Conservation (phyloP, 2,113 vertebrate species). For the Morone saxatilis region DNA sequence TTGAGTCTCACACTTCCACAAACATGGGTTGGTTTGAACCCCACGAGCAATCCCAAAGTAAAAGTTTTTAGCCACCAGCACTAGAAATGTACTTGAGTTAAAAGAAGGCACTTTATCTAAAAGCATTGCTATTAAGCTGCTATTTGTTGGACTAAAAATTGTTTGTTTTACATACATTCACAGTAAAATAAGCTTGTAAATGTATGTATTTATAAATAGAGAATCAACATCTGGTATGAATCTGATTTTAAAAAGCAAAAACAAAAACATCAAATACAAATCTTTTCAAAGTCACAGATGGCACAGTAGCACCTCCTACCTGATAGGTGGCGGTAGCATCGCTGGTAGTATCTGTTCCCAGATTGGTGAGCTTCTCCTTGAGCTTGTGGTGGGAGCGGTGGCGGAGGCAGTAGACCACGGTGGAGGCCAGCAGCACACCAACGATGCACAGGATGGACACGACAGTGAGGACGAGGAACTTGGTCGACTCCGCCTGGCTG, state of each 20-base stretch:
- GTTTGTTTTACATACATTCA: neutral
- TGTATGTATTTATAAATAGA: too few species aligned
- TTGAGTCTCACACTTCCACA: neutral
- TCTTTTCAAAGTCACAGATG: neutral
- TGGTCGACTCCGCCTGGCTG: slow-evolving; percentile 90
- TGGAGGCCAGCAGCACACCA: slow-evolving; percentile 91
- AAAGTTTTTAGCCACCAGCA: neutral
- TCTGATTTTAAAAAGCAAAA: neutral
- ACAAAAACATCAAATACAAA: neutral
- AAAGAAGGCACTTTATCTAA: too few species aligned
- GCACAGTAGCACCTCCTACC: slow-evolving; percentile 81
- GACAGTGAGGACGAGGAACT: slow-evolving; percentile 93
- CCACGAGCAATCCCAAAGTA: neutral
- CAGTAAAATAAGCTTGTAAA: neutral
- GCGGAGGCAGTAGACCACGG: slow-evolving; percentile 90
- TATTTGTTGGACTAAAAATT: too few species aligned
- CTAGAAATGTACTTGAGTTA: too few species aligned
- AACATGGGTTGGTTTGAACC: neutral
- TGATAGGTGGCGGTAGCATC: slow-evolving; percentile 93
- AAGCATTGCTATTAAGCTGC: neutral
- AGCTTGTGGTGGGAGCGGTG: slow-evolving; percentile 91
- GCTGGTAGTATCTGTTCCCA: slow-evolving; percentile 82
- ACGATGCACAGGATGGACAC: slow-evolving; percentile 91
- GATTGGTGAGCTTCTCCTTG: slow-evolving; percentile 91
- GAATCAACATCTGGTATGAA: too few species aligned